Base-by-base conservation (phyloP, 2,888 invertebrate species). In the Gymnocheta viridis region DNA sequence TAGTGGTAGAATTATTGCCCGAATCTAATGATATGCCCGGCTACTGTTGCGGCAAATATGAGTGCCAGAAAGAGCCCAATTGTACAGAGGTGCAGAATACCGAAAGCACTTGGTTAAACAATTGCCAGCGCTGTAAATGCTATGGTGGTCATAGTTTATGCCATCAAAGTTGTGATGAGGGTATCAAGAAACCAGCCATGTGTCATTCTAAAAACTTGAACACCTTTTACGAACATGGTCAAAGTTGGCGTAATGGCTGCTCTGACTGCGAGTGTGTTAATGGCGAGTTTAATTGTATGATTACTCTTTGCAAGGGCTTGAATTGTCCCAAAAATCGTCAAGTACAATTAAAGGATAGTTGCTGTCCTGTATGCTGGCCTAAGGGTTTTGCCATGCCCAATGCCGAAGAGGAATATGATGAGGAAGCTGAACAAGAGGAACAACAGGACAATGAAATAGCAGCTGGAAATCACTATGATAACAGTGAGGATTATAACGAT, bases 41-140 rank as follows among this genome's bases (percentile, higher is more conserved):
- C 2, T 92, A 93, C 82, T 93, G 94, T 85, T 93, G 93, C 82
- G 93, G 94, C n/a, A 91, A 92, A 14, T 92, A 92, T 86, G 91
- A 92, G 47, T 91, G 92, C 80, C 93, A 92, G 82, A 88, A 90
- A 1, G 90, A 92, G 47, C 91, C 92, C 0, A 89, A 91, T 67
- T 92, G 91, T 80, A 88, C 88, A 0, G 88, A 88, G 38, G 88
- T 86, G 3, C 76, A 85, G 17, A 86, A 89, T 35, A 90, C 89
- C 19, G 88, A 90, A 0, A 87, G 86, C 60, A 87, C 86, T 66
- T 91, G 92, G 91, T 82, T 90, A 60, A 88, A 88, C 17, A 88
- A 89, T 51, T 92, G 92, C 74, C 89, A 90, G 73, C 88, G 89
- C 2, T 92, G 92, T 58, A 87, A 86, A 51, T 92, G 91, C 85